Evolutionary conservation across 2,797 vertebrate genomes (phyloP), one percentile per base, ranked within the genome.

Genomic region (Hyperoplus lanceolatus): DNA sequence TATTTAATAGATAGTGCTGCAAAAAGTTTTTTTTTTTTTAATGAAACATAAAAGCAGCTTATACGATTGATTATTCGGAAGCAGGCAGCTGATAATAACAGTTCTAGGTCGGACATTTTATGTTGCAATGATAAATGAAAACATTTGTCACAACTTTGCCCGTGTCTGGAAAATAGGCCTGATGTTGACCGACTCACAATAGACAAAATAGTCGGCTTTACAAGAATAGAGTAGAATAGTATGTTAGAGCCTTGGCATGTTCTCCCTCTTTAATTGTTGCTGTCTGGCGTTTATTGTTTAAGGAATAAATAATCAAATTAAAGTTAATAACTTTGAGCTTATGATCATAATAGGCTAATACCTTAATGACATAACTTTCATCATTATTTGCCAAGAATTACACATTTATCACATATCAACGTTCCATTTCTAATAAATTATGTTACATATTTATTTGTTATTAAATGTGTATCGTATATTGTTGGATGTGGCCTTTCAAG

Each of bases 321-420:
- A 3, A 49, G 1, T 9, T 46, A 46, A 50, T 4, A 51, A 21
- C 7, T 12, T 9, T 13, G 45, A 14, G 6, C 56, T 11, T 64
- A 14, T 10, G 38, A 59, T 9, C 2, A 15, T 15, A 39, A 64
- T 43, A 49, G 29, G 29, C 29, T 29, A 29, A 29, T 29, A 29
- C 29, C 29, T 29, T 29, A 29, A 29, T 56, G 38, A 49, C 11
- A 54, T 14, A 29, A 64, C 48, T 29, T 39, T 36, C n/a, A 50
- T 61, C 0, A 0, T 16, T 12, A 15, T 39, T 53, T 0, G 12
- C n/a, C 21, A n/a, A 38, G 0, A n/a, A 50, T 16, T 10, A 41
- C 43, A 41, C 8, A 29, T 12, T 11, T 15, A 3, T 6, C 16
- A 14, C 6, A 14, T 3, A 8, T n/a, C 8, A 63, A 10, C 10